Base-by-base conservation (phyloP, 2,888 invertebrate species). In the Cataglyphis rosenhaueri region DNA sequence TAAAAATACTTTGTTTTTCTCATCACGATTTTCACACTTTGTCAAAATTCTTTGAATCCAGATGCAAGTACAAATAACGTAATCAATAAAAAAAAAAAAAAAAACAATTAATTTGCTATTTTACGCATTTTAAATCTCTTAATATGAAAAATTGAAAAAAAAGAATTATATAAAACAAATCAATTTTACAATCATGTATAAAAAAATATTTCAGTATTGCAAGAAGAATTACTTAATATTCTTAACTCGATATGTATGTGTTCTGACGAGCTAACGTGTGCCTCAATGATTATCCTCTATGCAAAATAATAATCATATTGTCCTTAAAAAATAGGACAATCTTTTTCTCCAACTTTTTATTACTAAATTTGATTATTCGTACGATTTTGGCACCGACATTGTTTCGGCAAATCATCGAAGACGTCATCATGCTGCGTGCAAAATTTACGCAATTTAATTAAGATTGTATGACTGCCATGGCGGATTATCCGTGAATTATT, bases 401-500 rank as follows among this genome's bases (percentile, higher is more conserved):
- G 55, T 65, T 8, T 65, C 75, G n/a, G 65, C 52, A n/a, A 10
- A 57, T 55, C 4, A 10, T 21, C 52, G 48, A 65, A 55, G 18
- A n/a, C n/a, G 10, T 55, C n/a, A 12, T 38, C 4, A 9, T 12
- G 25, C 15, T n/a, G 3, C 38, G 9, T 9, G 41, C 64, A 15
- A 35, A 21, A 1, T 38, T 38, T 12, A 21, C 21, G 38, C 41
- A 15, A 65, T 29, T 61, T 61, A n/a, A 52, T 52, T 52, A 10
- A 21, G 44, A 44, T 62, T 35, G 44, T 32, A 41, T 29, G 25
- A 44, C 32, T 32, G 18, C 29, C 18, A 38, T 75, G 10, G 59
- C 64, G 76, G 64, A 85, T 84, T 84, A 64, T 81, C 65, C 41
- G 35, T 66, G 38, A 78, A 44, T 73, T 81, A 82, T 84, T 86